These are phyloP conservation scores for Sphaerodactylus townsendi DNA, from an alignment of 2,113 vertebrate genomes.

Conservation along the genomic window DNA sequence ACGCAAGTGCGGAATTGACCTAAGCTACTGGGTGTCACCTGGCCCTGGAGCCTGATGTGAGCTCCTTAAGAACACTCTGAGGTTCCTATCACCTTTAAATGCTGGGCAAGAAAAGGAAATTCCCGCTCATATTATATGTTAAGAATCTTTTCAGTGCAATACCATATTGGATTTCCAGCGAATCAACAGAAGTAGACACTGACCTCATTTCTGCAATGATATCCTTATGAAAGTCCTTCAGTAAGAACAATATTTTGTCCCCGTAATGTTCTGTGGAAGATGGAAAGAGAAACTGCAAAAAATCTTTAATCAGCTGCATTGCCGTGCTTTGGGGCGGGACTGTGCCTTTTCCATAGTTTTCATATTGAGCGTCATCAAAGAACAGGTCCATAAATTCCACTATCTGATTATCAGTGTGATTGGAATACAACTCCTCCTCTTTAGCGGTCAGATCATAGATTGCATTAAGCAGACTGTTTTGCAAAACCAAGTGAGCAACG, in stretches of 20 bases:
- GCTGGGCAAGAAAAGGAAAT: not conserved
- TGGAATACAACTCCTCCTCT: constrained; percentile 1
- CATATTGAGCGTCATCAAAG: constrained; percentile 12
- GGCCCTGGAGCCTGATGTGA: no score
- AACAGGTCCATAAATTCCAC: constrained; percentile 44
- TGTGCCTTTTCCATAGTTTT: not conserved
- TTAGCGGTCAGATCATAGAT: constrained; percentile 21
- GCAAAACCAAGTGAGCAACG: constrained; percentile 24
- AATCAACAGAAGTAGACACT: constrained; percentile 30
- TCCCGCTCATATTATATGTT: not conserved
- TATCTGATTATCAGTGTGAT: constrained; percentile 19
- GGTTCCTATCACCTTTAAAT: not conserved
- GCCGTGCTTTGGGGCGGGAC: not conserved
- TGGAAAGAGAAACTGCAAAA: constrained; percentile 42
- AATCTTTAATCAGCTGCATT: constrained; percentile 15
- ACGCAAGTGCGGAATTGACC: no score
- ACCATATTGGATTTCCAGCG: not conserved
- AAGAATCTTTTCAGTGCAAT: not conserved
- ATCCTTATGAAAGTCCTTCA: constrained; percentile 29
- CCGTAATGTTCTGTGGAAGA: constrained; percentile 17
- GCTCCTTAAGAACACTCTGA: no score
- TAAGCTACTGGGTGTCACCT: no score
- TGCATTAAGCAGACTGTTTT: constrained; percentile 34
- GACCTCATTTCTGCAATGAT: constrained; percentile 57
- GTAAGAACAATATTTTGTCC: constrained; percentile 30